These are phyloP conservation scores for Hetaerina americana DNA, from an alignment of 1,140 invertebrate genomes.

Conservation along the genomic window DNA sequence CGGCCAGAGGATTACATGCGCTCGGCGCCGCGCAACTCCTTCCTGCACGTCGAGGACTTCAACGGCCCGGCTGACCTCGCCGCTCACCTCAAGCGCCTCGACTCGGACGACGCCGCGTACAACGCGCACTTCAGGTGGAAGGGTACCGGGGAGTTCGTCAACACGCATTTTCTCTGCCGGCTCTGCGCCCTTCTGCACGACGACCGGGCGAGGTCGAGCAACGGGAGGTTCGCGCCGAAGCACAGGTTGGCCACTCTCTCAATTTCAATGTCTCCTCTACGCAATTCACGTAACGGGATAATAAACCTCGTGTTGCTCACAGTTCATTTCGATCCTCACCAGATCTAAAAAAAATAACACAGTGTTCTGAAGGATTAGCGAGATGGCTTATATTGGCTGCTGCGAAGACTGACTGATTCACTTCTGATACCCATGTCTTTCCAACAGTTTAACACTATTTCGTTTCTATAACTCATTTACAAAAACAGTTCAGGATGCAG, in stretches of 20 bases:
- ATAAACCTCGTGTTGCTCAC: too few species aligned
- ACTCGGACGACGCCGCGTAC: conserved; percentile 74
- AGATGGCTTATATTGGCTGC: too few species aligned
- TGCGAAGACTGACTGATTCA: too few species aligned
- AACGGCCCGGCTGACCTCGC: conserved; percentile 70
- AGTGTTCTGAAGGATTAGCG: too few species aligned
- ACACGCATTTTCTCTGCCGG: conserved; percentile 91
- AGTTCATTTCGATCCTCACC: too few species aligned
- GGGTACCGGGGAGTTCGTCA: conserved; percentile 85
- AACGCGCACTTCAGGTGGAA: conserved; percentile 87
- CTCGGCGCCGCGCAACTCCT: conserved; percentile 74
- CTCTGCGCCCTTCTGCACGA: conserved; percentile 83
- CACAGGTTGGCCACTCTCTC: conserved; percentile 6
- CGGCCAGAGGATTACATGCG: conserved; percentile 76
- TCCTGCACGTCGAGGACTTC: conserved; percentile 91
- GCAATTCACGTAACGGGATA: too few species aligned
- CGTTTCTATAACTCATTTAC: too few species aligned
- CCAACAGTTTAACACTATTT: too few species aligned
- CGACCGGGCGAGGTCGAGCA: conserved; percentile 20
- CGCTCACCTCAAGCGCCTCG: conserved; percentile 68
- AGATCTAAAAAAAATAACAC: too few species aligned
- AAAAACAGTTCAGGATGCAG: too few species aligned
- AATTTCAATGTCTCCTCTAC: too few species aligned
- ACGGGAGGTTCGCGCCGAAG: conserved; percentile 11
- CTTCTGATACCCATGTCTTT: too few species aligned